Evolutionary conservation across 1,140 invertebrate species (phyloP), one percentile per base, ranked within the genome.

Genomic region (Meloidogyne hapla): DNA sequence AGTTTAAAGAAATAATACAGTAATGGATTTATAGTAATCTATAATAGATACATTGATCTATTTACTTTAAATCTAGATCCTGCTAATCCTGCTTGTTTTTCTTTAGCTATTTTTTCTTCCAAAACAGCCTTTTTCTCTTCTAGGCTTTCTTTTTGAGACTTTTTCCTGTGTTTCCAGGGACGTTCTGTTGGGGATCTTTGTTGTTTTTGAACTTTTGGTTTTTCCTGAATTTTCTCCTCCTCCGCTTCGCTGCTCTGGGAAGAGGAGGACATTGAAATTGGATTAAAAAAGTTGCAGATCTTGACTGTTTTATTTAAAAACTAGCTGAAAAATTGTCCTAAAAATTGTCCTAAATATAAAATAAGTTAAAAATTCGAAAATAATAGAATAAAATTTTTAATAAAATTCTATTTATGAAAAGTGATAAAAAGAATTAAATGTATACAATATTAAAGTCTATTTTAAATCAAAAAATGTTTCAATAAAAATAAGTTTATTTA

Each of bases 181-280:
- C 40, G 69, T 18, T 70, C 38, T 42, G 21, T 72, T n/a, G 9
- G 3, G 0, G 25, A 48, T 62, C 13, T 48, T 64, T 13, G 48
- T 23, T 63, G 42, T n/a, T 63, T 72, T 62, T 71, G 45, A 18
- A 45, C 71, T 61, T 56, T 56, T 56, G 18, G 13, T 64, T 26
- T 73, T 62, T n/a, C 2, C 18, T 6, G 23, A 38, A 56, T 23
- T 21, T 33, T 69, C n/a, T 70, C 69, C 28, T 56, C 33, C 25
- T 70, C 38, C 40, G 18, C 1, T 61, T 70, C 69, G 40, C 40
- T 28, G 69, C 56, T 61, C n/a, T 64, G 61, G 56, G 71, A 56
- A 64, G 45, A 73, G 71, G 56, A 73, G 48, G 69, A 72, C 69
- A 72, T 72, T 72, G 48, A 13, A 15, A 71, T 56, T 56, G 69